Percentiles rank a stretch among this genome's conserved stretches.
Evolutionary conservation across 1,140 invertebrate genomes (phyloP).

Genomic region (Augochlora pura): DNA sequence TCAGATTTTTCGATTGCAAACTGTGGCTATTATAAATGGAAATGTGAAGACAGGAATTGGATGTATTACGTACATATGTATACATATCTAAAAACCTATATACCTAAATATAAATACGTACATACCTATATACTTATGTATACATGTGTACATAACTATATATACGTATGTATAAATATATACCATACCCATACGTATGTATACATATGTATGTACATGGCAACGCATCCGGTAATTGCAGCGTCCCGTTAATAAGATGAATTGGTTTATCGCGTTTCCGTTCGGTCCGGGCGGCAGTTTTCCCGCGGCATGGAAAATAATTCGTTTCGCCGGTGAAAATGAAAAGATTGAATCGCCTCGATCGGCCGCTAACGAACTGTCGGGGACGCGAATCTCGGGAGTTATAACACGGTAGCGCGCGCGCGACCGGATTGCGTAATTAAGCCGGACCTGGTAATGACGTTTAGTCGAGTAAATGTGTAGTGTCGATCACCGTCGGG

Average conservation of each 20-base stretch:
- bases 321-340: conserved; percentile 48
- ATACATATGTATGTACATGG: too few species aligned
- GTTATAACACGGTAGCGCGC: conserved; percentile 31
- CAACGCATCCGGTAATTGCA: conserved; percentile 26
- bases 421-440: conserved; percentile 54
- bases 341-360: conserved; percentile 41
- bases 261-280: conserved; percentile 44
- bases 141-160: too few species aligned
- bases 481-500: conserved; percentile 39
- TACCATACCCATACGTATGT: too few species aligned
- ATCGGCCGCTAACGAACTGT: conserved; percentile 49
- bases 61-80: too few species aligned
- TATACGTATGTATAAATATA: too few species aligned
- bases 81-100: too few species aligned
- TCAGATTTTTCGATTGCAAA: too few species aligned
- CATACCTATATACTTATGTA: too few species aligned
- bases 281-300: background rate
- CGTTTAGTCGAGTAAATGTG: conserved; percentile 60
- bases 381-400: conserved; percentile 50
- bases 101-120: too few species aligned
- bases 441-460: conserved; percentile 56
- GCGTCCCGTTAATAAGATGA: conserved; percentile 50
- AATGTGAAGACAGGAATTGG: too few species aligned
- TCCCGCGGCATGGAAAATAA: conserved; percentile 16
- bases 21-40: too few species aligned